A percentile compares a stretch with the other conserved stretches of the same genome.
These are phyloP conservation scores for Orestias chungarensis DNA, from an alignment of 2,797 vertebrate species.

Conservation along the genomic window DNA sequence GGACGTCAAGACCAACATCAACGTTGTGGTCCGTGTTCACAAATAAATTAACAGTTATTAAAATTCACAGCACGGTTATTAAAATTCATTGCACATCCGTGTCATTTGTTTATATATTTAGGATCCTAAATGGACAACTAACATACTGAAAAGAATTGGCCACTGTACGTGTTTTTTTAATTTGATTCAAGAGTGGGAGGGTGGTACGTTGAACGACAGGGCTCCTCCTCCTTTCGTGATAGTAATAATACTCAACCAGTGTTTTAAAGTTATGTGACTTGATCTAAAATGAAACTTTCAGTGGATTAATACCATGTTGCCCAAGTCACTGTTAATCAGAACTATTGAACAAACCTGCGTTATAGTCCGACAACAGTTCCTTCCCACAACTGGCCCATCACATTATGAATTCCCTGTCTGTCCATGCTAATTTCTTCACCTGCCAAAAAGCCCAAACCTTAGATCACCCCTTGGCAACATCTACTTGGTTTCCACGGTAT, in stretches of 20 bases:
- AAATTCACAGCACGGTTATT: background rate
- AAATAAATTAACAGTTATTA: background rate
- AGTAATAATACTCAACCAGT: background rate
- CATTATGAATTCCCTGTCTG: too few relatives aligned
- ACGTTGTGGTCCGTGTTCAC: background rate
- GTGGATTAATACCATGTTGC: background rate
- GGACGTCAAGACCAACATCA: slow-evolving; percentile 17
- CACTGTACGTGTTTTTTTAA: too few relatives aligned
- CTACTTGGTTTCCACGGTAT: background rate
- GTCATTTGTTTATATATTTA: background rate
- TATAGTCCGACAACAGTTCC: background rate
- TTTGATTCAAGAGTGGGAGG: too few relatives aligned
- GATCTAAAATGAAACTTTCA: too few relatives aligned
- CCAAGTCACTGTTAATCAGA: too few relatives aligned
- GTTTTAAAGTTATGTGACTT: background rate
- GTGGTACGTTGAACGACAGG: too few relatives aligned
- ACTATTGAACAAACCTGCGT: background rate
- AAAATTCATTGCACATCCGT: background rate
- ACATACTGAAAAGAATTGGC: background rate
- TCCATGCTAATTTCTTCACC: too few relatives aligned
- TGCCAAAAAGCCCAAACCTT: background rate
- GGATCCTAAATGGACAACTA: background rate
- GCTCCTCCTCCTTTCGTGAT: background rate
- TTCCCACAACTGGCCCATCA: too few relatives aligned
- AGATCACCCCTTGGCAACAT: background rate